Evolutionary conservation across 2,888 invertebrate species (phyloP).

Genomic region (Allacma fusca): DNA sequence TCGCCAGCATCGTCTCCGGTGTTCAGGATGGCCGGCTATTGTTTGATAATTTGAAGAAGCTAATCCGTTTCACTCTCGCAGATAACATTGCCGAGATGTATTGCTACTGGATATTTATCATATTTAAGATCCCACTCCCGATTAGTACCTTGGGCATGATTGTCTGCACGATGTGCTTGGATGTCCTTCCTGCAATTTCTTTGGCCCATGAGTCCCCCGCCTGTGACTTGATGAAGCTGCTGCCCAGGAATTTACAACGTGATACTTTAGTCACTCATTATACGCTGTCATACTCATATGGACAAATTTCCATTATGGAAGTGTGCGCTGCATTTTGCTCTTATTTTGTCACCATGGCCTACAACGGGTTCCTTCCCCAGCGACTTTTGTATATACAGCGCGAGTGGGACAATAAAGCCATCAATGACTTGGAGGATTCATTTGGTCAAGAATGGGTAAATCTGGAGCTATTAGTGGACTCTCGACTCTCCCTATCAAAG

Average conservation of each 20-base stretch:
- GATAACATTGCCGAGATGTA: slow-evolving; percentile 52
- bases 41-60: slow-evolving; percentile 90
- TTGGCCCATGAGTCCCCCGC: slow-evolving; percentile 47
- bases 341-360: slow-evolving; percentile 68
- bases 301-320: slow-evolving; percentile 65
- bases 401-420: slow-evolving; percentile 67
- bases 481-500: too few relatives aligned
- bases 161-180: slow-evolving; percentile 75
- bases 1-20: slow-evolving; percentile 84
- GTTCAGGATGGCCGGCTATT: slow-evolving; percentile 92
- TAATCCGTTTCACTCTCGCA: slow-evolving; percentile 46
- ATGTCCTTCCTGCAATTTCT: slow-evolving; percentile 41
- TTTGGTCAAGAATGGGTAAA: slow-evolving; percentile 65
- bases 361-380: slow-evolving; percentile 67
- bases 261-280: slow-evolving; percentile 48
- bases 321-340: slow-evolving; percentile 68
- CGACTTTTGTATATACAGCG: slow-evolving; percentile 66
- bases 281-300: slow-evolving; percentile 51
- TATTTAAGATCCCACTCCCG: slow-evolving; percentile 47
- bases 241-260: slow-evolving; percentile 43
- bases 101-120: slow-evolving; percentile 48
- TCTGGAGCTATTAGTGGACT: too few relatives aligned
- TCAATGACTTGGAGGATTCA: slow-evolving; percentile 68
- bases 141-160: slow-evolving; percentile 45
- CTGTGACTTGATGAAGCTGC: slow-evolving; percentile 46